These are phyloP conservation scores for Neodontobutis hainanensis DNA, from an alignment of 2,113 vertebrate species.

Conservation along the genomic window DNA sequence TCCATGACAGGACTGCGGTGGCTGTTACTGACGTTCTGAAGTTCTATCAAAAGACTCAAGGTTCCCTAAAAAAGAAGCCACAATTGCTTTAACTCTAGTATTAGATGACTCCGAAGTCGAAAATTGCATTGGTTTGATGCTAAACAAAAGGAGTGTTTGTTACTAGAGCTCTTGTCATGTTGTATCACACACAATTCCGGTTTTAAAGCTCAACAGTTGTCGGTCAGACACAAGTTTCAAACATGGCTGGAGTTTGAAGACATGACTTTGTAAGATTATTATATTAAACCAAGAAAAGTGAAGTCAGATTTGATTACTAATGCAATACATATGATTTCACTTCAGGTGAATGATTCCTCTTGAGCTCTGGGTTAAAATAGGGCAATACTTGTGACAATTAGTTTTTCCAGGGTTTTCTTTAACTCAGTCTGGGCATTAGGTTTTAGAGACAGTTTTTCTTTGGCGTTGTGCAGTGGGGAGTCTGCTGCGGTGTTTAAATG, in stretches of 20 bases:
- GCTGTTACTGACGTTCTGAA: not conserved
- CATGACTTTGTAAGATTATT: constrained; percentile 43
- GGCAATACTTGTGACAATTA: constrained; percentile 46
- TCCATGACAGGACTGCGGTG: not conserved
- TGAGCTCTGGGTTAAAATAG: constrained; percentile 43
- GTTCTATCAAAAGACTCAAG: constrained; percentile 3
- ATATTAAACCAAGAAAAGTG: constrained; percentile 44
- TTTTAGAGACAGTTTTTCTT: constrained; percentile 47
- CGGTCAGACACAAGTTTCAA: constrained; percentile 33
- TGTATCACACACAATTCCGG: not conserved
- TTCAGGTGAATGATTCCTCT: constrained; percentile 27
- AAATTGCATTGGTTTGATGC: not conserved
- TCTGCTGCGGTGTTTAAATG: constrained; percentile 58
- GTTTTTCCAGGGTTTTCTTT: constrained; percentile 33
- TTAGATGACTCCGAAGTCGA: not conserved
- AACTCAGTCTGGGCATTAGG: constrained; percentile 13
- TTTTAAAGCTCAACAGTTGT: constrained; percentile 32
- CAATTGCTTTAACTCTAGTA: constrained; percentile 8
- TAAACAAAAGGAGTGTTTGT: constrained; percentile 7
- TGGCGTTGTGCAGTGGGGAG: constrained; percentile 48
- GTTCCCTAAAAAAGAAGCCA: constrained; percentile 1
- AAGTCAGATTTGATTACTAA: constrained; percentile 23
- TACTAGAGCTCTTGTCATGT: constrained; percentile 5
- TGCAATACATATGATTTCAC: not conserved
- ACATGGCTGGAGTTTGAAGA: constrained; percentile 27